Base-by-base conservation (phyloP, 2,888 invertebrate genomes). In the Nemapogon koenigi region DNA sequence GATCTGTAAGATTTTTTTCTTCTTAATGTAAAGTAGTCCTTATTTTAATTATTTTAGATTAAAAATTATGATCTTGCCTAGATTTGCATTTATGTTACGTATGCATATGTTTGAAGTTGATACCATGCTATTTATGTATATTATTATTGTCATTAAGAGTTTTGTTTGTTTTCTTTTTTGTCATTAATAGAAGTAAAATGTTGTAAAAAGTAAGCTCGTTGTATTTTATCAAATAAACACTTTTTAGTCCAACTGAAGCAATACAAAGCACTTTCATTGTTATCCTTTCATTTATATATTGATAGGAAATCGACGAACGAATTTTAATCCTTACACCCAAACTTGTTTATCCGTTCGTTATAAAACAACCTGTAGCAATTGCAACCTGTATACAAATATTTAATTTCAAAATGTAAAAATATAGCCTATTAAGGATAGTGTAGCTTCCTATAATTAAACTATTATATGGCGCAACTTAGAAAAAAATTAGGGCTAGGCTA, bases 211-310 rank as follows among this genome's bases (percentile, higher is more conserved):
- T 78, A 78, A 78, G 76, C 75, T 78, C 76, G 76, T 78, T 78
- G 78, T 78, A 78, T 78, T 78, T 78, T 78, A 78, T 76, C 76
- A 75, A 78, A 75, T 78, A 78, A 78, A 78, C 76, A 78, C 76
- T 76, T 78, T 78, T 78, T 78, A 78, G 76, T 78, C 78, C 78
- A 76, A 78, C 76, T 76, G 75, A 78, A 76, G 72, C 73, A 72
- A 75, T 70, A 73, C 43, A 49, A 46, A 46, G 66, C 55, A 52
- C 63, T 75, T 76, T 78, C 63, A 66, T 71, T 73, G 66, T 22
- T 22, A 7, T 10, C 6, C 22, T 10, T 22, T 22, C 10, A 22
- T 10, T n/a, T n/a, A n/a, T n/a, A n/a, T n/a, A n/a, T n/a, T n/a
- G n/a, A n/a, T n/a, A n/a, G n/a, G n/a, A n/a, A n/a, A n/a, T n/a